Percentiles rank a stretch among this genome's conserved stretches.
phyloP scores from a whole-genome alignment of 2,113 vertebrate species.

The Callospermophilus lateralis region DNA sequence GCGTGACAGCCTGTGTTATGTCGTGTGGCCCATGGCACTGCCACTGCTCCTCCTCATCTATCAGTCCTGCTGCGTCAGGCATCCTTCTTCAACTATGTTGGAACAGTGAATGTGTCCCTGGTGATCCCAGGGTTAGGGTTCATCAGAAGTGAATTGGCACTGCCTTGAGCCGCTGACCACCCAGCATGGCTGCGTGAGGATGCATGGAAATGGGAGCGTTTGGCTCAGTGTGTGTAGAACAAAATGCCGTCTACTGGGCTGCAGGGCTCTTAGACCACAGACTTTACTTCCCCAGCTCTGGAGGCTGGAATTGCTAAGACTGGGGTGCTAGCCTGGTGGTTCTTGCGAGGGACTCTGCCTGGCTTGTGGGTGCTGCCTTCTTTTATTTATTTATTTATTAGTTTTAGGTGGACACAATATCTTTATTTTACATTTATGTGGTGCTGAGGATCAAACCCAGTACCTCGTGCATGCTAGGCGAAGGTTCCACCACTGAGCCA shows the following conservation, averaged over 20 bases:
- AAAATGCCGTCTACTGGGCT: accelerated
- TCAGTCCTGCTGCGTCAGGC: accelerated
- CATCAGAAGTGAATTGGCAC: neutral
- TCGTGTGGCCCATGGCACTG: accelerated
- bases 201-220: neutral
- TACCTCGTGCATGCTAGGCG: no score
- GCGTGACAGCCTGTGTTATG: accelerated
- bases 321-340: accelerated
- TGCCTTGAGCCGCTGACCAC: no score
- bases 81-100: accelerated
- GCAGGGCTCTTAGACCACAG: accelerated
- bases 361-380: accelerated
- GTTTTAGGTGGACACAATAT: no score
- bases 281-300: accelerated
- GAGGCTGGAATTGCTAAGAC: neutral
- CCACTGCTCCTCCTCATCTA: no score
- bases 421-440: no score
- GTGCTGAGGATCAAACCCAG: no score
- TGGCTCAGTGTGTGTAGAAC: neutral
- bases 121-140: accelerated
- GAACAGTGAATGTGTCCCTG: no score
- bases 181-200: accelerated
- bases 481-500: no score
- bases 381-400: neutral
- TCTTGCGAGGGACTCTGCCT: neutral